These are phyloP conservation scores for Passerina amoena DNA, from an alignment of 2,113 vertebrate genomes.

Conservation along the genomic window DNA sequence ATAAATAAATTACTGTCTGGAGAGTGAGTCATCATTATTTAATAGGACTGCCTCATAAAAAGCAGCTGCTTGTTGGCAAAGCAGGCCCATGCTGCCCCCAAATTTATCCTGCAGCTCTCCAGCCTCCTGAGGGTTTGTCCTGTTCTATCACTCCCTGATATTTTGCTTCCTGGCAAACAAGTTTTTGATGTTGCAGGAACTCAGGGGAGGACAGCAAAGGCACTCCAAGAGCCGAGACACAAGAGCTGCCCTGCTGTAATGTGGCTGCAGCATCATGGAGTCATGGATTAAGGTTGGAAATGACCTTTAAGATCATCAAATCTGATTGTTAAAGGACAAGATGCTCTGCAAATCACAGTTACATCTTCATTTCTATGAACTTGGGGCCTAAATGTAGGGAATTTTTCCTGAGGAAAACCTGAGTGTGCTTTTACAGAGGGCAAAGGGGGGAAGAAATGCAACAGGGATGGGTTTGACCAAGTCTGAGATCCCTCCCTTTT, in stretches of 20 bases:
- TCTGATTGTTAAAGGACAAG: not conserved
- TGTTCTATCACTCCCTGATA: not conserved
- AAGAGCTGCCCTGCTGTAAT: not conserved
- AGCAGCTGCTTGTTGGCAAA: conserved; percentile 20
- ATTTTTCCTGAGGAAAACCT: not conserved
- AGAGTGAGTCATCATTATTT: conserved; percentile 58
- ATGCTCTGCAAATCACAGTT: accelerated
- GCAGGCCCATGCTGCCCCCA: not conserved
- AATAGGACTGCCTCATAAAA: not conserved
- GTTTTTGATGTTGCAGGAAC: not conserved
- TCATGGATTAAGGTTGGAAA: not conserved
- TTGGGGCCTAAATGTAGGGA: not conserved
- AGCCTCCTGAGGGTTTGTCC: not conserved
- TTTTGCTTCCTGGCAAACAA: not conserved
- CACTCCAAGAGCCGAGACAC: not conserved
- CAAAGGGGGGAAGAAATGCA: not conserved
- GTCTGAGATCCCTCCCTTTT: not conserved
- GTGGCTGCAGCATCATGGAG: not conserved
- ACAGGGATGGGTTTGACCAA: not conserved
- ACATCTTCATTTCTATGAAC: not conserved
- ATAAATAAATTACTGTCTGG: conserved; percentile 66
- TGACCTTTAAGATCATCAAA: not conserved
- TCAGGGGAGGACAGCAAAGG: not conserved
- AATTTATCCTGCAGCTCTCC: not conserved
- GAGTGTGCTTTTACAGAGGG: not conserved